These are phyloP conservation scores for Hylaeus volcanicus DNA, from an alignment of 1,140 invertebrate species.

Conservation along the genomic window DNA sequence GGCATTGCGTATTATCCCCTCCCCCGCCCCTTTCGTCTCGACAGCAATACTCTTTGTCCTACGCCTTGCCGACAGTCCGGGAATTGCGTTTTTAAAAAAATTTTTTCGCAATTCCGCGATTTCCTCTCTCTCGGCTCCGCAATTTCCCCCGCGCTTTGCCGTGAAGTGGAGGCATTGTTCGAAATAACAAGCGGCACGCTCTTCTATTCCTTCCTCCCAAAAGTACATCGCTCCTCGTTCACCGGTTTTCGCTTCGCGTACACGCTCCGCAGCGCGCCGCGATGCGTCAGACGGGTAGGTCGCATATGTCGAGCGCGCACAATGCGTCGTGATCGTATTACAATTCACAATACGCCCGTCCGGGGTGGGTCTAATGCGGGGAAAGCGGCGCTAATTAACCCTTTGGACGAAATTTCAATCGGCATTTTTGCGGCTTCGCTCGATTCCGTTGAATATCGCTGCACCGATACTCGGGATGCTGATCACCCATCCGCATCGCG, in stretches of 20 bases:
- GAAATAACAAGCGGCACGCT: constrained; percentile 24
- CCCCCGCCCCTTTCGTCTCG: too few relatives aligned
- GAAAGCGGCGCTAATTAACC: constrained; percentile 45
- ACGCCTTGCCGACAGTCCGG: too few relatives aligned
- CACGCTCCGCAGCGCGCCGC: not conserved
- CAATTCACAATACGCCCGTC: constrained; percentile 31
- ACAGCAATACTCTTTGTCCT: too few relatives aligned
- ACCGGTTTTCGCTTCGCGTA: not conserved
- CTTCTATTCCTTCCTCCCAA: not conserved
- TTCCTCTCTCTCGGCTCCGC: not conserved
- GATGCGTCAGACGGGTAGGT: not conserved
- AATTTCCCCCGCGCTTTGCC: constrained; percentile 35
- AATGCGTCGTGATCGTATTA: constrained; percentile 53
- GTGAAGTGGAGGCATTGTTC: constrained; percentile 25
- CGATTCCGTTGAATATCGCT: constrained; percentile 16
- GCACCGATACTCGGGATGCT: not conserved
- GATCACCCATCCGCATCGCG: not conserved
- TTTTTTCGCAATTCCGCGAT: constrained; percentile 28
- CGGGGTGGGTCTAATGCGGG: constrained; percentile 42
- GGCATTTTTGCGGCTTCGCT: constrained; percentile 27
- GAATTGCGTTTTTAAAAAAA: constrained; percentile 24
- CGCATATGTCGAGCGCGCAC: constrained; percentile 32
- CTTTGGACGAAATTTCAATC: constrained; percentile 38
- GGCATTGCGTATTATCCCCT: too few relatives aligned
- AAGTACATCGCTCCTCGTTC: constrained; percentile 16